These are phyloP conservation scores for Pygathrix nemaeus DNA, from an alignment of 2,113 vertebrate species.

Conservation along the genomic window DNA sequence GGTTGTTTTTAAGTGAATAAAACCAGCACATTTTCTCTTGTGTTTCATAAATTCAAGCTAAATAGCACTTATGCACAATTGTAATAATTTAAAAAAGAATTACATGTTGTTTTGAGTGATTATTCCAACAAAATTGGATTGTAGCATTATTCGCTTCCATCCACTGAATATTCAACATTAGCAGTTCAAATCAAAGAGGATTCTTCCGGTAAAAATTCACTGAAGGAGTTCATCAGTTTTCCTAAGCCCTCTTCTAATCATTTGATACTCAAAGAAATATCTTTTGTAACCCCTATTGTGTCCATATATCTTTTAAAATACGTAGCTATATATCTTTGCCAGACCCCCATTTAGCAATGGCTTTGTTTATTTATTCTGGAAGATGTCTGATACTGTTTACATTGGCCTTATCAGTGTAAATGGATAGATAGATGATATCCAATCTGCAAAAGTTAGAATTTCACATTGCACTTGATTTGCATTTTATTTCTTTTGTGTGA, in stretches of 20 bases:
- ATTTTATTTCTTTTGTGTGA: neutral
- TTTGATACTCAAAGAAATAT: neutral
- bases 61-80: neutral
- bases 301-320: neutral
- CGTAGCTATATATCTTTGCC: neutral
- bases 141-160: neutral
- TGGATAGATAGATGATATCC: neutral
- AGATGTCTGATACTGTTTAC: neutral
- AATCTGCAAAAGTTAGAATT: neutral
- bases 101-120: neutral
- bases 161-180: neutral
- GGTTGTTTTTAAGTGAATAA: neutral
- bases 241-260: neutral
- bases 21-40: neutral
- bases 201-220: neutral
- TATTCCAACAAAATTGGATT: neutral
- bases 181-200: neutral
- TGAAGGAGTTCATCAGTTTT: neutral
- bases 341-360: neutral
- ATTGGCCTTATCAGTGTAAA: neutral
- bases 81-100: neutral
- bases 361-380: neutral
- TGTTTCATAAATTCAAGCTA: neutral
- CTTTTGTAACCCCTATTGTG: neutral
- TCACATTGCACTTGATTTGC: neutral